These are phyloP conservation scores for Psittacula derbiana DNA, from an alignment of 2,797 vertebrate genomes.

Conservation along the genomic window DNA sequence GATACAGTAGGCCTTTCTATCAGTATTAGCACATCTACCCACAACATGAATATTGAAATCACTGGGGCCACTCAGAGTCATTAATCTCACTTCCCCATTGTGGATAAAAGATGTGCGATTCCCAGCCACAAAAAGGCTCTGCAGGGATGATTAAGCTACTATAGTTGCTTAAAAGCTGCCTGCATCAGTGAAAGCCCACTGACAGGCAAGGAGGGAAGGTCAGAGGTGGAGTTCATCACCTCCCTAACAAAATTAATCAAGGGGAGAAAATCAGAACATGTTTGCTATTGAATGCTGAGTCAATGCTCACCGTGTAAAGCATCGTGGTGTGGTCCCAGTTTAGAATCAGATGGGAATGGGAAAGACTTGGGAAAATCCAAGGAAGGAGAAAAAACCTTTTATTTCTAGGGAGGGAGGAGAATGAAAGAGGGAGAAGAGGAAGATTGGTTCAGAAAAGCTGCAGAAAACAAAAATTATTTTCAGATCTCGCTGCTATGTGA, in stretches of 20 bases:
- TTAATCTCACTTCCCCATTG: neutral
- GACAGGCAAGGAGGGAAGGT: conserved; percentile 27
- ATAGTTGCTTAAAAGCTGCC: conserved; percentile 17
- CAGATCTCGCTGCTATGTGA: neutral
- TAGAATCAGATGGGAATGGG: neutral
- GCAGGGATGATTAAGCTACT: conserved; percentile 12
- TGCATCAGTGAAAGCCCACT: neutral
- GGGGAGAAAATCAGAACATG: conserved; percentile 19
- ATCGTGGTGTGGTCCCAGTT: neutral
- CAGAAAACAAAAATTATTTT: neutral
- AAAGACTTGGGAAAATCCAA: neutral
- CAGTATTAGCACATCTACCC: neutral
- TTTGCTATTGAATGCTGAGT: neutral
- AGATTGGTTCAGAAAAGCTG: neutral
- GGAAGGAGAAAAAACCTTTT: neutral
- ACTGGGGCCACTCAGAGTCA: neutral
- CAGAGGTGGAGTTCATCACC: conserved; percentile 50
- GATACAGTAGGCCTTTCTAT: neutral
- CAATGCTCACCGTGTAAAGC: neutral
- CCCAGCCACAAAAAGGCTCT: conserved; percentile 16
- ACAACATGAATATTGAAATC: neutral
- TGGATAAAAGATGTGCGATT: neutral
- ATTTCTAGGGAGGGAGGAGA: neutral
- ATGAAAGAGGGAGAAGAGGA: neutral
- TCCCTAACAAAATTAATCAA: conserved; percentile 39